Conservation (phyloP, 2,888 invertebrate genomes). For the Helicoverpa assulta region DNA sequence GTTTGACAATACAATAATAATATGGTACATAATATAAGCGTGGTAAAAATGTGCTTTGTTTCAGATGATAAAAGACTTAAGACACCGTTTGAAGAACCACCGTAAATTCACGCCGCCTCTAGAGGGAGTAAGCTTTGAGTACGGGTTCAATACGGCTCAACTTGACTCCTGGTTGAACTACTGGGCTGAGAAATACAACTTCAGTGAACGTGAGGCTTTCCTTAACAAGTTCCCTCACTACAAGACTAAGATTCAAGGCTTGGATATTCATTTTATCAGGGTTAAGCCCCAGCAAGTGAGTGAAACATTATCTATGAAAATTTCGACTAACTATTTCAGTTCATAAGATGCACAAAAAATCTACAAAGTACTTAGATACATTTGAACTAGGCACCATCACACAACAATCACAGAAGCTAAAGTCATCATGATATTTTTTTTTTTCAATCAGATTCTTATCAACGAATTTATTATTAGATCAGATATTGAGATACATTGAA, state of each 20-base stretch:
- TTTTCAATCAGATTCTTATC: too few relatives aligned
- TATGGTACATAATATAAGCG: too few relatives aligned
- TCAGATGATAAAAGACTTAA: constrained; percentile 80
- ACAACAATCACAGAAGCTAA: too few relatives aligned
- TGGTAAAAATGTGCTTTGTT: constrained; percentile 38
- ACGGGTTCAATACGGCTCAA: constrained; percentile 94
- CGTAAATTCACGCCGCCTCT: constrained; percentile 88
- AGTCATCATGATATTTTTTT: too few relatives aligned
- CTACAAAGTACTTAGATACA: background rate
- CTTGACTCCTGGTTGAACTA: constrained; percentile 92
- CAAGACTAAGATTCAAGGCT: constrained; percentile 93
- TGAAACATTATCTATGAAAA: background rate
- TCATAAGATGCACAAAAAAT: too few relatives aligned
- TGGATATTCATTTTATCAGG: constrained; percentile 92
- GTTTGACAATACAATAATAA: too few relatives aligned
- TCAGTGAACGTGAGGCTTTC: constrained; percentile 90
- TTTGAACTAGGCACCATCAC: background rate
- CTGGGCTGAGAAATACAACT: constrained; percentile 94
- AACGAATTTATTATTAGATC: too few relatives aligned
- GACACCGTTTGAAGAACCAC: constrained; percentile 73
- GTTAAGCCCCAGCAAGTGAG: constrained; percentile 89
- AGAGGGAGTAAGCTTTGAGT: constrained; percentile 93
- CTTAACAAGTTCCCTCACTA: constrained; percentile 94
- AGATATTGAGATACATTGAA: too few relatives aligned
- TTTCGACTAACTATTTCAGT: too few relatives aligned